These are phyloP conservation scores for Trachythela sp. DNA, from an alignment of 64 coral and sea anemone species.

Conservation along the genomic window DNA sequence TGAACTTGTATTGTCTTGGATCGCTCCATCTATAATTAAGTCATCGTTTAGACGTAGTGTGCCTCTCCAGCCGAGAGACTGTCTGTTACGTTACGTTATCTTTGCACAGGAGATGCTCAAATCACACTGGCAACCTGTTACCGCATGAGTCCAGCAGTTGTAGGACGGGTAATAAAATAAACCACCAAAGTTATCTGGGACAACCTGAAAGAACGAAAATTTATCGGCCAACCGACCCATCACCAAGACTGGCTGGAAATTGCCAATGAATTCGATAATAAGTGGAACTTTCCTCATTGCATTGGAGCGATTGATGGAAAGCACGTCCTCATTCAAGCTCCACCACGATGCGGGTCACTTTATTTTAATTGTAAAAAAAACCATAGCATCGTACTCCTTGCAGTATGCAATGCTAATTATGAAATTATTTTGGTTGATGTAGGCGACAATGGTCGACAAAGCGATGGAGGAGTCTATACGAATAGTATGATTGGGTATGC, in stretches of 20 bases:
- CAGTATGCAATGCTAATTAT: conserved; percentile 18
- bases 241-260: background rate
- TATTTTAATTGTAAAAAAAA: background rate
- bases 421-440: background rate
- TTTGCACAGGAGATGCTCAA: no score
- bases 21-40: background rate
- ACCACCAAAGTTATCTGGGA: no score
- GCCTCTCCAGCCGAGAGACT: background rate
- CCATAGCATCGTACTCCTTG: background rate
- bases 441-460: background rate
- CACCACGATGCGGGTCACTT: background rate
- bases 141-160: no score
- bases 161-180: no score
- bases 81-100: background rate
- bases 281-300: background rate
- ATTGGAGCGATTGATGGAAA: conserved; percentile 3
- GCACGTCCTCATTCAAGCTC: background rate
- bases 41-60: background rate
- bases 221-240: no score
- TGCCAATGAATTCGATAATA: background rate
- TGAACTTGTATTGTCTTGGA: background rate
- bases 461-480: background rate
- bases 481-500: background rate
- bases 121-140: no score
- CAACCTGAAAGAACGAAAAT: no score